phyloP scores from a whole-genome alignment of 1,140 invertebrate genomes.

The Aplysia californica region DNA sequence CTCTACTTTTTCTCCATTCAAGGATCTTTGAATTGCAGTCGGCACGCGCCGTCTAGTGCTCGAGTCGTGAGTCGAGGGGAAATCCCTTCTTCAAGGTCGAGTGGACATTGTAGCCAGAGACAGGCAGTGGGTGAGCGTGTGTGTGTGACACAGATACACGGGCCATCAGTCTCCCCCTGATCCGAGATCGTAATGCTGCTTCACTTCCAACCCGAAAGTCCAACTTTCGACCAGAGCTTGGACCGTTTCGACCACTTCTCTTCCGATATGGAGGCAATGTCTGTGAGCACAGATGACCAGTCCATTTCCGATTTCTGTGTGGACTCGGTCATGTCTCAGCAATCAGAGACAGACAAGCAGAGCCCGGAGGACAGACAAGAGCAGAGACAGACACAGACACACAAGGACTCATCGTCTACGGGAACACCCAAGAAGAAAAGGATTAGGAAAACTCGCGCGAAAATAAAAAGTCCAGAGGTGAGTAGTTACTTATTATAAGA shows the following conservation, averaged over 20 bases:
- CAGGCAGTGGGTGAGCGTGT: background rate
- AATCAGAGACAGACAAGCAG: background rate
- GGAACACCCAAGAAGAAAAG: slow-evolving; percentile 21
- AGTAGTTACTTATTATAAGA: background rate
- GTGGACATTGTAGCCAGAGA: background rate
- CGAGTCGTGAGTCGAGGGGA: background rate
- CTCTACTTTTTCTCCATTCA: background rate
- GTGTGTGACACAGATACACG: background rate
- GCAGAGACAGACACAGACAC: background rate
- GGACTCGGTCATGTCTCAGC: background rate
- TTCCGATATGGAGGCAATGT: slow-evolving; percentile 18
- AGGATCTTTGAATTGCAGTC: background rate
- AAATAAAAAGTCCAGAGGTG: slow-evolving; percentile 27
- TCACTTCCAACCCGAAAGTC: background rate
- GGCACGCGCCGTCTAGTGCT: background rate
- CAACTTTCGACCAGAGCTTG: slow-evolving; percentile 7
- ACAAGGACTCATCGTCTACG: background rate
- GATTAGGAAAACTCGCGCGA: slow-evolving; percentile 22
- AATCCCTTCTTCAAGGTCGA: no score
- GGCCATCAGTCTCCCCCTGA: background rate
- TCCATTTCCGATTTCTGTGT: background rate
- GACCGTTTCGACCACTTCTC: slow-evolving; percentile 4
- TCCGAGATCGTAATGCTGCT: background rate
- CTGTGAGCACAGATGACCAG: slow-evolving; percentile 18
- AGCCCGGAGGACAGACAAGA: background rate